A percentile compares a stretch with the other conserved stretches of the same genome.
phyloP scores from a whole-genome alignment of 2,797 vertebrate species.

The Steatocranus sp. region DNA sequence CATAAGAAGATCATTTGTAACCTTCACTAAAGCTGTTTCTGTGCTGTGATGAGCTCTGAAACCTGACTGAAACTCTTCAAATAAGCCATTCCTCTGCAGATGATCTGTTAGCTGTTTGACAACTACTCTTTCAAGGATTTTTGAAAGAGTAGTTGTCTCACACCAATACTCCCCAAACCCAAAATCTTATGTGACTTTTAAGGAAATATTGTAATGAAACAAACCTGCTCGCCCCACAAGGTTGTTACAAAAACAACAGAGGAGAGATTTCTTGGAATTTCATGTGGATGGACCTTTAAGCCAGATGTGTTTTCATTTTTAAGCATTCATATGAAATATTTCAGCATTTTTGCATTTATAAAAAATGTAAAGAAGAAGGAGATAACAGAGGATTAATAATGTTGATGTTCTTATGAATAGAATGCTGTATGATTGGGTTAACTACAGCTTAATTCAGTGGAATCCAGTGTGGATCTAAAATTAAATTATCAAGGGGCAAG shows the following conservation, averaged over 20 bases:
- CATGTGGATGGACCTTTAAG: background rate
- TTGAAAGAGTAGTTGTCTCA: too few relatives aligned
- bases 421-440: background rate
- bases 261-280: background rate
- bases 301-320: background rate
- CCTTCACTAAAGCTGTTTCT: too few relatives aligned
- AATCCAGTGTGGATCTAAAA: background rate
- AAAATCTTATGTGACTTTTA: background rate
- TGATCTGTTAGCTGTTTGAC: too few relatives aligned
- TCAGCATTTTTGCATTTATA: background rate
- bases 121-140: too few relatives aligned
- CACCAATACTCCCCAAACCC: background rate
- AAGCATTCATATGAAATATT: background rate
- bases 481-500: background rate
- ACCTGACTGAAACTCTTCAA: too few relatives aligned
- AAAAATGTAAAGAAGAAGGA: background rate
- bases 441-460: background rate
- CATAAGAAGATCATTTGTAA: too few relatives aligned
- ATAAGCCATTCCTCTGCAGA: too few relatives aligned
- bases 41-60: too few relatives aligned
- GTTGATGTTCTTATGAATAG: background rate
- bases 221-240: background rate
- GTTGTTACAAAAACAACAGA: background rate
- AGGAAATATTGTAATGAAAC: background rate
- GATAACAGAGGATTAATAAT: background rate